These are phyloP conservation scores for Cydia amplana DNA, from an alignment of 1,140 invertebrate species.

Conservation along the genomic window DNA sequence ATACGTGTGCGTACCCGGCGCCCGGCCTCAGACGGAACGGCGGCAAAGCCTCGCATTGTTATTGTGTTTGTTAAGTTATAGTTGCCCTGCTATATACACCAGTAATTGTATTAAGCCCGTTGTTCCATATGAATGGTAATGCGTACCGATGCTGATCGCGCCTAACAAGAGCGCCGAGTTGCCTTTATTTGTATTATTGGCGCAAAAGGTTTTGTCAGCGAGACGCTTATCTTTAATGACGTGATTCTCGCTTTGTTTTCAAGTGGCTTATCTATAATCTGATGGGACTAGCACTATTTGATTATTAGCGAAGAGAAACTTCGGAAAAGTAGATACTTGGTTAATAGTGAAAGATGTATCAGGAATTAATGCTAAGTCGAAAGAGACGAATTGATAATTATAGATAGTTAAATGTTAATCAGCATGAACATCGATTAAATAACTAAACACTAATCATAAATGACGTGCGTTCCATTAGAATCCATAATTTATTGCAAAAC, in stretches of 20 bases:
- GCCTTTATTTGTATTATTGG: slow-evolving; percentile 25
- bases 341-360: no score
- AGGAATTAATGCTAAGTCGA: no score
- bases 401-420: neutral
- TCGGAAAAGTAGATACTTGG: no score
- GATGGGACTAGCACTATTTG: neutral
- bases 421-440: neutral
- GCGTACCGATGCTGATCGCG: slow-evolving; percentile 41
- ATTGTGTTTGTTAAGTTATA: slow-evolving; percentile 62
- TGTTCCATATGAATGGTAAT: slow-evolving; percentile 52
- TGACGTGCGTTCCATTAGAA: slow-evolving; percentile 30
- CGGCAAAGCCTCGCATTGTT: slow-evolving; percentile 45
- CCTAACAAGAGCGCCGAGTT: slow-evolving; percentile 8
- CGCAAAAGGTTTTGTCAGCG: neutral
- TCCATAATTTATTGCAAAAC: slow-evolving; percentile 10
- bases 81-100: slow-evolving; percentile 61
- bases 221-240: neutral
- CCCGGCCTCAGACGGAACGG: slow-evolving; percentile 43
- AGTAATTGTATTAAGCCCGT: slow-evolving; percentile 62
- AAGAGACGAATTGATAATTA: no score
- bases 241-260: neutral
- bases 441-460: neutral
- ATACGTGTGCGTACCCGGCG: slow-evolving; percentile 60
- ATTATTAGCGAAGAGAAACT: neutral
- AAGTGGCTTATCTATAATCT: neutral